A percentile compares a stretch with the other conserved stretches of the same genome.
Conservation (phyloP, 53 echinoderm and acorn worm species). For the Temnopleurus reevesii region DNA sequence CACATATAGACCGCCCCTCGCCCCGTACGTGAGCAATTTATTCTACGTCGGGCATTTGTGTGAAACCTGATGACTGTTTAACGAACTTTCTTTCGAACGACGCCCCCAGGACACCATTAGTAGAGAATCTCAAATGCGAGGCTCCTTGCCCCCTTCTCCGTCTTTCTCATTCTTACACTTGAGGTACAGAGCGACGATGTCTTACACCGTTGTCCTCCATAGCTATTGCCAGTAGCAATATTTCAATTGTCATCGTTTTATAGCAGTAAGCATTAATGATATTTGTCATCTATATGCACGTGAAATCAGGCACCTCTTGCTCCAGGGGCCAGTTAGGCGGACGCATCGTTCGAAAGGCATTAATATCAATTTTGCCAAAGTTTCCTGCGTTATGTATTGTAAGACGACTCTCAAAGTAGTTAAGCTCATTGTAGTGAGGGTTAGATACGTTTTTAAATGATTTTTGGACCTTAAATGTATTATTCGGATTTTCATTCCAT, state of each 20-base stretch:
- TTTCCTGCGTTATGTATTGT: neutral
- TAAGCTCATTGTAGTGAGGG: too few relatives aligned
- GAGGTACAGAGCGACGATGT: neutral
- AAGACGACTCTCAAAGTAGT: too few relatives aligned
- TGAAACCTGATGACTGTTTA: slow-evolving; percentile 47
- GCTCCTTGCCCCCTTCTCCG: neutral
- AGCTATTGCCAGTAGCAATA: slow-evolving; percentile 43
- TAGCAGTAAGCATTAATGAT: slow-evolving; percentile 12
- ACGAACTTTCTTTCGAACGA: neutral
- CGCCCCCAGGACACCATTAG: slow-evolving; percentile 51
- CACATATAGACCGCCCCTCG: slow-evolving; percentile 27
- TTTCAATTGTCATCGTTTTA: slow-evolving; percentile 38
- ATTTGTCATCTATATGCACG: neutral
- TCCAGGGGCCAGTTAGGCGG: slow-evolving; percentile 16
- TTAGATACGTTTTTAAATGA: too few relatives aligned
- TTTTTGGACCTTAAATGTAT: too few relatives aligned
- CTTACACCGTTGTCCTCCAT: slow-evolving; percentile 4
- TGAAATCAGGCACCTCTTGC: slow-evolving; percentile 41
- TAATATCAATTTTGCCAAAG: slow-evolving; percentile 31
- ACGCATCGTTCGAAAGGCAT: slow-evolving; percentile 28
- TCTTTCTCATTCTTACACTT: neutral
- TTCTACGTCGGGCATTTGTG: slow-evolving; percentile 14
- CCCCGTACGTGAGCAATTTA: slow-evolving; percentile 50
- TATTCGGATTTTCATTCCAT: too few relatives aligned
- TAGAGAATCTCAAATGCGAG: slow-evolving; percentile 30